Evolutionary conservation across 2,888 invertebrate genomes (phyloP).

Genomic region (Callinectes sapidus): DNA sequence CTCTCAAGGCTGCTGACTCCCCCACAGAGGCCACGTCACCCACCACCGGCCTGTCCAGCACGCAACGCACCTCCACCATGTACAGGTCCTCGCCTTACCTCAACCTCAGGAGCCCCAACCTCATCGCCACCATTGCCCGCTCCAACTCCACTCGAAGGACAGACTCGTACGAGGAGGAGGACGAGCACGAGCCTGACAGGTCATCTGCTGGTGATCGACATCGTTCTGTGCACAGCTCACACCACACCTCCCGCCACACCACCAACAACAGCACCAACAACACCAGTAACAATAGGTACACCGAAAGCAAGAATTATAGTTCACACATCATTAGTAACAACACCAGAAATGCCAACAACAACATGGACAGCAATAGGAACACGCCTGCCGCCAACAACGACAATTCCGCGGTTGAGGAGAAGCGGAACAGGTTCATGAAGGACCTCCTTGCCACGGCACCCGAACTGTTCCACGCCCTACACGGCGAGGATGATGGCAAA

Average conservation of each 20-base stretch:
- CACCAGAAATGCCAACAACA: constrained; percentile 1
- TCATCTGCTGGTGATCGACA: constrained; percentile 43
- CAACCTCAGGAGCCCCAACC: constrained; percentile 70
- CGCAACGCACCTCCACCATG: constrained; percentile 54
- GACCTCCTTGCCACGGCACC: constrained; percentile 72
- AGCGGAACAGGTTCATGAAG: constrained; percentile 70
- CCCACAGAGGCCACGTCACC: not conserved
- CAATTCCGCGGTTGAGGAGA: constrained; percentile 52
- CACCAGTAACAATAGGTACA: not conserved
- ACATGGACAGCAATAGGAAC: not conserved
- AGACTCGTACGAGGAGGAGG: constrained; percentile 51
- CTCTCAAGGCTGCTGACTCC: constrained; percentile 40
- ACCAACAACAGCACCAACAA: not conserved
- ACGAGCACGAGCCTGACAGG: constrained; percentile 44
- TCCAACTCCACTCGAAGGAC: constrained; percentile 62
- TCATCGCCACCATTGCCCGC: constrained; percentile 72
- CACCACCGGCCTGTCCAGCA: constrained; percentile 34
- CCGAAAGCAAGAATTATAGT: not conserved
- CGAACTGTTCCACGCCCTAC: constrained; percentile 72
- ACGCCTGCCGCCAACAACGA: constrained; percentile 36
- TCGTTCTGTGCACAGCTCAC: not conserved
- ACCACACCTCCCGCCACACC: constrained; percentile 4
- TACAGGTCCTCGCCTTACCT: constrained; percentile 68
- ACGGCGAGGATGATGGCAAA: constrained; percentile 69
- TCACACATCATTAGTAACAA: constrained; percentile 28